Percentiles rank a stretch among this genome's conserved stretches.
Evolutionary conservation across 2,797 vertebrate genomes (phyloP).

Genomic region (Molothrus ater): DNA sequence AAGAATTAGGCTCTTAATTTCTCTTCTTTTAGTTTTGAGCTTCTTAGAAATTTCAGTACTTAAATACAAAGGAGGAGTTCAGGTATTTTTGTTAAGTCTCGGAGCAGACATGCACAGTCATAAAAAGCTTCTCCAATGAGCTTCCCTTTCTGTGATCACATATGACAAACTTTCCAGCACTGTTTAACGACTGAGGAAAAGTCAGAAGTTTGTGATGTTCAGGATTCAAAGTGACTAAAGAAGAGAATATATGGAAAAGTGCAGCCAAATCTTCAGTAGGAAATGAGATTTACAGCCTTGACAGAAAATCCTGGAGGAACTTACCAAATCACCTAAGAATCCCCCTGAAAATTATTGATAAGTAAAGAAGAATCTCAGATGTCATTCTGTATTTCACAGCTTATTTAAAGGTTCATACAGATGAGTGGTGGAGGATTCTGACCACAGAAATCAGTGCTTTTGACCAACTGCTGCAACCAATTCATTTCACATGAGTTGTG

Average conservation of each 20-base stretch:
- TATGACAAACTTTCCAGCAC: neutral
- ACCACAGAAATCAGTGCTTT: neutral
- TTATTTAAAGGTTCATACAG: neutral
- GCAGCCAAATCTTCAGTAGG: neutral
- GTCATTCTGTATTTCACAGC: neutral
- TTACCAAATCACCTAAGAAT: neutral
- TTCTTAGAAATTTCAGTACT: neutral
- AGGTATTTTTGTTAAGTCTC: neutral
- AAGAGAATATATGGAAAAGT: neutral
- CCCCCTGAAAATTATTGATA: neutral
- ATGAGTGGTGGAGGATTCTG: neutral
- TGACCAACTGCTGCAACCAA: neutral
- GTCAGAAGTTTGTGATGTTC: neutral
- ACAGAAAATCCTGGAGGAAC: neutral
- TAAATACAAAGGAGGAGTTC: neutral
- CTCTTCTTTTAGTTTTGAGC: neutral
- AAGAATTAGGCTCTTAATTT: neutral
- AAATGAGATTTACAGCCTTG: neutral
- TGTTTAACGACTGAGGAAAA: neutral
- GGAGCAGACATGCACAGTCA: neutral
- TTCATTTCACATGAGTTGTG: neutral
- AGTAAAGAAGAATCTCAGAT: neutral
- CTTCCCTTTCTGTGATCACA: neutral
- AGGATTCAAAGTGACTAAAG: neutral
- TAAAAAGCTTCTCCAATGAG: neutral